Conservation (phyloP, 2,888 invertebrate species). For the Heliconius aoede region DNA sequence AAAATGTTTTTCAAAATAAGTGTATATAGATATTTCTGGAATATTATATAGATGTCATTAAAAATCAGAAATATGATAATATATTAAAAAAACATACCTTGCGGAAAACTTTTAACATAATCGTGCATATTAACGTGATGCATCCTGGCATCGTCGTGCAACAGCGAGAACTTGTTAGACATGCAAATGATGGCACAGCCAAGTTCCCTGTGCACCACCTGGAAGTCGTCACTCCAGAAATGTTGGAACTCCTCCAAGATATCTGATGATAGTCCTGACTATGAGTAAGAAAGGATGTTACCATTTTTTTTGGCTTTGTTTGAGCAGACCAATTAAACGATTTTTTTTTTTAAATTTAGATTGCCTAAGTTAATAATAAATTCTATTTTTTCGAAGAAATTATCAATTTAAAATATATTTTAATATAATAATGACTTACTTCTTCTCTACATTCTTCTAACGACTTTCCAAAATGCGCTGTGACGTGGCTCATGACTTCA, state of each 20-base stretch:
- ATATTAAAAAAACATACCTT: slow-evolving; percentile 56
- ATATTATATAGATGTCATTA: too few species aligned
- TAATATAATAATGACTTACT: slow-evolving; percentile 53
- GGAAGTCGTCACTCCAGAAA: slow-evolving; percentile 78
- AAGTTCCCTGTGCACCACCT: slow-evolving; percentile 76
- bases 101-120: slow-evolving; percentile 72
- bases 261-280: slow-evolving; percentile 73
- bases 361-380: too few species aligned
- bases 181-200: slow-evolving; percentile 80
- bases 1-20: slow-evolving; percentile 26
- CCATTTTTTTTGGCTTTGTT: too few species aligned
- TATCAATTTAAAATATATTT: not conserved
- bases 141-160: slow-evolving; percentile 74
- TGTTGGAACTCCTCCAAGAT: slow-evolving; percentile 75
- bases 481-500: slow-evolving; percentile 79
- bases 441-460: slow-evolving; percentile 74
- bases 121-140: slow-evolving; percentile 78
- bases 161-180: slow-evolving; percentile 75
- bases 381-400: too few species aligned
- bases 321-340: too few species aligned
- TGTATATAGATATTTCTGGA: too few species aligned
- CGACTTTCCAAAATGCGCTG: slow-evolving; percentile 74
- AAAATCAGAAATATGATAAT: too few species aligned
- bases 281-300: slow-evolving; percentile 11
- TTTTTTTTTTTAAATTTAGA: too few species aligned